Percentiles rank a stretch among this genome's conserved stretches.
These are phyloP conservation scores for Carduelis carduelis DNA, from an alignment of 2,797 vertebrate genomes.

Conservation along the genomic window DNA sequence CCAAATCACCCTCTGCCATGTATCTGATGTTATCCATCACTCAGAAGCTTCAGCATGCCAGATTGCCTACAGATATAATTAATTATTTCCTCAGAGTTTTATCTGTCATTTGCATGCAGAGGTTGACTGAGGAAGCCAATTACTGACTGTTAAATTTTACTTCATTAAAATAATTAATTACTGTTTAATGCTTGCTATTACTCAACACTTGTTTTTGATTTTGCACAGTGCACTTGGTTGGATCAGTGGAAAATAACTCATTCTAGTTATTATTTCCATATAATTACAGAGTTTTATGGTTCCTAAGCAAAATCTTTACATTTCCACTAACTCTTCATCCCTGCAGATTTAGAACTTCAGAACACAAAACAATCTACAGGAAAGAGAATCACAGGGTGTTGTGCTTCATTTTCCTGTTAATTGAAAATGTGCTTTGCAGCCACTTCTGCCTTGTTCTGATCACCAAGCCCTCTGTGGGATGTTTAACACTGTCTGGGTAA, in stretches of 20 bases:
- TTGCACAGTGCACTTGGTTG: not conserved
- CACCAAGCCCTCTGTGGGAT: not conserved
- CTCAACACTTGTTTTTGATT: not conserved
- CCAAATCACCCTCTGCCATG: not conserved
- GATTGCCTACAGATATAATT: not conserved
- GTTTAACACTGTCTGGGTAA: not conserved
- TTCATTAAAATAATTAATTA: not conserved
- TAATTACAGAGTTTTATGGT: not conserved
- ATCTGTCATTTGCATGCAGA: not conserved
- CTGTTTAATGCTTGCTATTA: not conserved
- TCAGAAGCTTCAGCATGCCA: not conserved
- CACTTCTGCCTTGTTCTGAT: not conserved
- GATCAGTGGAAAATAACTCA: not conserved
- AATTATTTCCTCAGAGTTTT: not conserved
- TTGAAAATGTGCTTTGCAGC: not conserved
- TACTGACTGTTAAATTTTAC: not conserved
- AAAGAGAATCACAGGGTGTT: fast-evolving
- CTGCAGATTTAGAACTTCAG: not conserved
- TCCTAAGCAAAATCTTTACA: not conserved
- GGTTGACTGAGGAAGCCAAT: not conserved
- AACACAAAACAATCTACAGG: not conserved
- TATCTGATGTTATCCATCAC: not conserved
- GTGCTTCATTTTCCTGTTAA: not conserved
- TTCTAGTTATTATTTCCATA: not conserved
- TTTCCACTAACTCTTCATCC: not conserved